Evolutionary conservation across 2,797 vertebrate species (phyloP).

Genomic region (Lagodon rhomboides): DNA sequence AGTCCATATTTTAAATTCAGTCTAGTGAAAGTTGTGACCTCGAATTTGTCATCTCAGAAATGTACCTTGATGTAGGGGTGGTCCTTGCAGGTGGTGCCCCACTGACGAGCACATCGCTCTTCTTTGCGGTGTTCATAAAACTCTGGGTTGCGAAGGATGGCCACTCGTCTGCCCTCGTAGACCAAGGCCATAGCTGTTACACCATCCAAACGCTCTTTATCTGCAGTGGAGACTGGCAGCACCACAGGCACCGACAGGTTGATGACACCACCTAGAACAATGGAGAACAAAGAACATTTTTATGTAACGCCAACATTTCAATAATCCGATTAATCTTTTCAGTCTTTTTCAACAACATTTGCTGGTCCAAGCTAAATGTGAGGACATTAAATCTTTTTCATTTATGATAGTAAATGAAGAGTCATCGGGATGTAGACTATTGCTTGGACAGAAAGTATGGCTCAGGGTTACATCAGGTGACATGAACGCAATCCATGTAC

Average conservation of each 20-base stretch:
- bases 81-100: constrained; percentile 97
- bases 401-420: too few species aligned
- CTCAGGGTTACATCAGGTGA: not conserved
- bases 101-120: constrained; percentile 96
- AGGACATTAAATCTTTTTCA: too few species aligned
- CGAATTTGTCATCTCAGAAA: not conserved
- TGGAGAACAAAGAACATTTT: not conserved
- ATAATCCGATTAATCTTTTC: not conserved
- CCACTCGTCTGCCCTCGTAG: constrained; percentile 90
- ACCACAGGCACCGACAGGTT: constrained; percentile 98
- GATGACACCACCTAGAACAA: constrained; percentile 92
- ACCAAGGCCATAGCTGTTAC: constrained; percentile 92
- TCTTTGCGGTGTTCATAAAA: constrained; percentile 98
- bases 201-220: constrained; percentile 93
- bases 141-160: constrained; percentile 96
- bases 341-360: too few species aligned
- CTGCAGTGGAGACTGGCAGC: constrained; percentile 89
- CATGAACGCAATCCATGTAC: not conserved
- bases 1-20: not conserved
- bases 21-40: not conserved
- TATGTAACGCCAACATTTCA: not conserved
- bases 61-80: constrained; percentile 98
- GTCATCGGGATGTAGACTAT: too few species aligned
- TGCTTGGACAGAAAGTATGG: not conserved
- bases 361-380: too few species aligned